Base-by-base conservation (phyloP, 2,113 vertebrate genomes). In the Urocitellus parryii region DNA sequence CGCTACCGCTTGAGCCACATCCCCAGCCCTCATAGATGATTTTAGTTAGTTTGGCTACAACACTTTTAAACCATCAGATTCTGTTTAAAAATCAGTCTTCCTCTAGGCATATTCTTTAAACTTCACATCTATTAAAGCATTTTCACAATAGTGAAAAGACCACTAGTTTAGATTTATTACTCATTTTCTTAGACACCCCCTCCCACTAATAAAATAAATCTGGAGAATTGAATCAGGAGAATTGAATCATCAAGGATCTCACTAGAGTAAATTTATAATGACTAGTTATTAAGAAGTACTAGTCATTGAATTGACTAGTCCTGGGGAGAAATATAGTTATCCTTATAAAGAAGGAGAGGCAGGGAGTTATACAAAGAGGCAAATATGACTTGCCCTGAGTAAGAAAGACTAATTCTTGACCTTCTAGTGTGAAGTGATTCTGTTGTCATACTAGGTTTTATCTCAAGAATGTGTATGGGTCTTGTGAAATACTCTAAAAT, bases 361-460 rank as follows among this genome's bases (percentile, higher is more conserved):
- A 48, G 1, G 37, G 11, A 73, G 42, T 92, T 92, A 87, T 12
- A 90, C 42, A 29, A 83, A 92, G 48, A 82, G 11, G 22, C 11
- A 68, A 20, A 78, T 34, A 78, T 58, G 10, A 85, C n/a, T 86
- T 91, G 7, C 5, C 5, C 4, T 88, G 29, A 91, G 17, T 87
- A 56, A 79, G 16, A 78, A 93, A 88, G 51, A 58, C 20, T 39
- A 45, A 89, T 77, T 5, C 2, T 25, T 89, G 34, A 88, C 8
- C 27, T 95, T 90, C 58, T 95, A 81, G 53, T 92, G 24, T 86
- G 39, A 93, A 91, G 48, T 53, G 20, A 86, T 37, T 88, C 88
- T 77, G 18, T 80, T 91, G 18, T 90, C 88, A 88, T 86, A 18
- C 45, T 68, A 74, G 65, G 22, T 70, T 96, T 79, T 87, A 87